Base-by-base conservation (phyloP, 2,888 invertebrate species). In the Cerastoderma edule region DNA sequence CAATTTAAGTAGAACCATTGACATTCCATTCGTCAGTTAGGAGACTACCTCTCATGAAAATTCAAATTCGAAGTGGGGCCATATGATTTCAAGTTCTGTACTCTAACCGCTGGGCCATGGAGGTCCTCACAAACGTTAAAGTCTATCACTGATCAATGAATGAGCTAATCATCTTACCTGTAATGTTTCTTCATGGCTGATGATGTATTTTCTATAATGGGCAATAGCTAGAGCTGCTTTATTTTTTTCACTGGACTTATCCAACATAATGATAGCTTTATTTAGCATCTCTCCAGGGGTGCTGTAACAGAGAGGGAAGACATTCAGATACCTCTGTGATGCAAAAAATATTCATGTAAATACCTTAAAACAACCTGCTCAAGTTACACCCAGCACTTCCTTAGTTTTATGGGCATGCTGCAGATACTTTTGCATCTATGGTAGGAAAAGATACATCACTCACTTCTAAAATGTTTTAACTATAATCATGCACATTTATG, bases 101-200 rank as follows among this genome's bases (percentile, higher is more conserved):
- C 16, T 24, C 2, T 2, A 22, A 22, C 53, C 19, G 22, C n/a
- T 53, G n/a, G n/a, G n/a, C n/a, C 24, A 8, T 53, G 10, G 13
- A 24, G 24, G 13, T 1, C 24, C 24, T 10, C 10, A 24, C 2
- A 22, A 50, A 6, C 22, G 22, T 16, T n/a, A 22, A 16, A 50
- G 22, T n/a, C 13, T 50, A n/a, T 53, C 19, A 53, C n/a, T n/a
- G n/a, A n/a, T n/a, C n/a, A 53, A 10, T 53, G 35, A 22, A 35
- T 35, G n/a, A 22, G 22, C 27, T 22, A 22, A 8, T 24, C 60
- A 22, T 22, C 39, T 19, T 74, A 76, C 81, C 70, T 67, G 50
- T 19, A 77, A 57, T n/a, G 65, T 30, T 13, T 80, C 67, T 48
- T 80, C 76, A 66, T 80, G 80, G 10, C 35, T 46, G 44, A 76